Percentiles rank a stretch among this genome's conserved stretches.
These are phyloP conservation scores for Percopsis transmontana DNA, from an alignment of 2,113 vertebrate genomes.

Conservation along the genomic window DNA sequence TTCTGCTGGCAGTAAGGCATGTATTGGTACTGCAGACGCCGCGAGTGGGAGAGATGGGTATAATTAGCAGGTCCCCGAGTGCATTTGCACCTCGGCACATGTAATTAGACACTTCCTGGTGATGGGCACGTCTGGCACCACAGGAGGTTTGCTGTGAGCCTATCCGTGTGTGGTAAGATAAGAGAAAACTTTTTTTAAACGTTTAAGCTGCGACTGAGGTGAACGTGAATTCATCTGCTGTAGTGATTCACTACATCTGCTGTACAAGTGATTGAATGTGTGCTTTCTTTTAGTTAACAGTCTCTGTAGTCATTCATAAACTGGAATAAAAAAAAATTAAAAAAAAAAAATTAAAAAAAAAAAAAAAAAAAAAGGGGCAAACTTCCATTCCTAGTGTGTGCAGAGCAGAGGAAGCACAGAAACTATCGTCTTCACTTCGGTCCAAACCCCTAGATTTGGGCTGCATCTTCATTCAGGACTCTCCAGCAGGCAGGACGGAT, in stretches of 20 bases:
- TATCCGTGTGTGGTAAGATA: background rate
- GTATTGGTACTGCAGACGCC: conserved; percentile 8
- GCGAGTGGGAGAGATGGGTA: conserved; percentile 51
- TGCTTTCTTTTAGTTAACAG: no score
- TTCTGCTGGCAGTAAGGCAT: conserved; percentile 49
- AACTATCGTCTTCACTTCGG: background rate
- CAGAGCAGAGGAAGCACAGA: no score
- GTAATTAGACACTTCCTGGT: conserved; percentile 67
- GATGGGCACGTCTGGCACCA: conserved; percentile 61
- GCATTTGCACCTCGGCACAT: conserved; percentile 69
- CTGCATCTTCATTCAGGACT: conserved; percentile 20
- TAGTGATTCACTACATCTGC: no score
- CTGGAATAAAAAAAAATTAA: no score
- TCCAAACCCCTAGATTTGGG: background rate
- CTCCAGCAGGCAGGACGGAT: background rate
- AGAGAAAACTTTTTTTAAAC: background rate
- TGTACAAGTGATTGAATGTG: no score
- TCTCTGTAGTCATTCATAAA: no score
- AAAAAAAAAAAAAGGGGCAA: background rate
- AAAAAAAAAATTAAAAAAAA: background rate
- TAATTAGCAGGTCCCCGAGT: conserved; percentile 70
- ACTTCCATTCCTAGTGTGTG: background rate
- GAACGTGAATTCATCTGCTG: background rate
- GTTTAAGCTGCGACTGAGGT: background rate
- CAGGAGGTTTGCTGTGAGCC: conserved; percentile 13